Base-by-base conservation (phyloP, 2,113 vertebrate species). In the Etheostoma cragini region DNA sequence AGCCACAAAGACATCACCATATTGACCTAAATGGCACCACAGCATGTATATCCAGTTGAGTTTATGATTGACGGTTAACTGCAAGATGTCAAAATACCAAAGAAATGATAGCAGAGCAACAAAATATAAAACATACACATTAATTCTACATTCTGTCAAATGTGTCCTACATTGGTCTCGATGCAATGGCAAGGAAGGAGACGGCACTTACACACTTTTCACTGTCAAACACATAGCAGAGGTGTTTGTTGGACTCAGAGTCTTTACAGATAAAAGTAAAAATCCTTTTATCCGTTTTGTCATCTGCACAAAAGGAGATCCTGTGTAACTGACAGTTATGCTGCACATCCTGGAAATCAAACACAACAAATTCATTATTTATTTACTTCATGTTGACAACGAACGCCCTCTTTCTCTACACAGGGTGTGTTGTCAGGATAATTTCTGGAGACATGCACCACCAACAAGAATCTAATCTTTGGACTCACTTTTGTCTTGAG, bases 241-340 rank as follows among this genome's bases (percentile, higher is more conserved):
- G 96, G 76, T 99, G 98, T 90, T 99, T 99, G 89, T 98, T 98
- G 62, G 98, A 98, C 80, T 99, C 98, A 0, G 98, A 97, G 93
- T 99, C 98, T 95, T 99, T 99, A 95, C 98, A 99, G 95, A 99
- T 99, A 90, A 99, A 99, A 45, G 98, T 99, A 80, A 99, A 99
- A 95, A 99, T 99, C 88, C 97, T 96, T 94, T 99, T 99, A 93
- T 99, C 98, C 0, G 98, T 99, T 94, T 99, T 99, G 94, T 99
- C 98, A 83, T 99, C 98, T 16, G 98, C 98, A 83, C 98, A 99
- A 93, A 99, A 99, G 13, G 98, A 99, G 96, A 99, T 99, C 92
- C 98, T 94, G 60, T 99, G 98, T 82, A 99, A 93, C 76, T 99
- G 98, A 81, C 98, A 99, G 92, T 99, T 99, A 83, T 99, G 95